A percentile compares a stretch with the other conserved stretches of the same genome.
phyloP scores from a whole-genome alignment of 37 sponge, comb jelly and placozoan species.

The Eunapius fragilis region DNA sequence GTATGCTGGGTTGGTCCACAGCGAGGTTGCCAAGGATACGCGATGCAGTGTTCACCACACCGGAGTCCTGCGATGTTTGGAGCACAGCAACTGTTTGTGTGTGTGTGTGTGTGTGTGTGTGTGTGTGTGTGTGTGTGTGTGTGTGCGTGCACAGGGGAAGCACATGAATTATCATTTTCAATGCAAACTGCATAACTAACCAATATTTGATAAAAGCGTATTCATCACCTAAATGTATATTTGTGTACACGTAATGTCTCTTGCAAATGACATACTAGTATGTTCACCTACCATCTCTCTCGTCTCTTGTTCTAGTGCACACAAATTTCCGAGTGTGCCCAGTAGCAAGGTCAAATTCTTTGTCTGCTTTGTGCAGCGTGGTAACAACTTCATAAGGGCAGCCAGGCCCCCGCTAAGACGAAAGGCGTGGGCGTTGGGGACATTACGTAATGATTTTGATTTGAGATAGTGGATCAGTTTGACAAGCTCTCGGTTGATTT shows the following conservation, averaged over 20 bases:
- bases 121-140: neutral
- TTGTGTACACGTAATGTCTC: neutral
- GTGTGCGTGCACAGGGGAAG: neutral
- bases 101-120: neutral
- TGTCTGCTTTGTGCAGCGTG: neutral
- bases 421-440: conserved; percentile 26
- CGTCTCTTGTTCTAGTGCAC: conserved; percentile 29
- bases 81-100: conserved; percentile 7
- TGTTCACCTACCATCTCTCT: conserved; percentile 25
- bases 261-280: neutral
- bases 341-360: conserved; percentile 22
- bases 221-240: conserved; percentile 30
- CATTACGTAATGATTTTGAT: conserved; percentile 51
- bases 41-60: conserved; percentile 25
- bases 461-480: conserved; percentile 43
- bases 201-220: conserved; percentile 21
- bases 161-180: neutral
- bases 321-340: conserved; percentile 53
- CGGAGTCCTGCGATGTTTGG: neutral
- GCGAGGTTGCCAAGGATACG: conserved; percentile 62
- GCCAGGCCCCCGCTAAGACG: conserved; percentile 11
- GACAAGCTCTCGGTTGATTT: neutral
- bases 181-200: conserved; percentile 2
- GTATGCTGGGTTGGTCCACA: conserved; percentile 1
- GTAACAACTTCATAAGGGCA: conserved; percentile 1